Evolutionary conservation across 2,797 vertebrate species (phyloP), one percentile per base, ranked within the genome.

Genomic region (Rhinichthys osculus): DNA sequence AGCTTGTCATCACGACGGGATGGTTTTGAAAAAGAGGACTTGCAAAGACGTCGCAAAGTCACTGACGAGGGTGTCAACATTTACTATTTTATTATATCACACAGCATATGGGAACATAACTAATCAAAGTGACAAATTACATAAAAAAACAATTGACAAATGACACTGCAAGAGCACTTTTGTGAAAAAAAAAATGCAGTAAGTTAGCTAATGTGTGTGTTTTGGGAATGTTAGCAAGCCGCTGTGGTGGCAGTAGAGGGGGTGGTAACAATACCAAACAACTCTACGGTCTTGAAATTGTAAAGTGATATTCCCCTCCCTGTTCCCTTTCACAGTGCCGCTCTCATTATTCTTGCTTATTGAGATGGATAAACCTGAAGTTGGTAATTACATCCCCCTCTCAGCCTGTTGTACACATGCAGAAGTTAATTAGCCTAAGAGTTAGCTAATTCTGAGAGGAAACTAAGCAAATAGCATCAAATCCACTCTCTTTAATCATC

Each of bases 291-390:
- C 87, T 84, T 89, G 88, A 89, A 86, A 91, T 72, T 76, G 88
- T n/a, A 62, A 89, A 85, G 90, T 84, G 33, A 88, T 80, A 86
- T 85, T 86, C 91, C 87, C 85, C 87, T 89, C 91, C 89, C 27
- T 88, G 89, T 85, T 90, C 85, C 89, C 86, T 87, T 85, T 21
- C 82, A 69, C 71, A 87, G 91, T 86, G 86, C 67, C 74, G 54
- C 87, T 91, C 89, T 94, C 94, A 94, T 95, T 95, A 94, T 93
- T 94, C 94, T 91, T 93, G 93, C 90, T 95, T 92, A 94, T 89
- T 91, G 92, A 94, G 90, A 92, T 93, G 92, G 89, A 94, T 93
- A 93, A 93, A 93, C 89, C 89, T 85, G 81, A 71, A 80, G 89
- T 93, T 89, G 93, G 88, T 94, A 93, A 93, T 94, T 93, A 69